These are phyloP conservation scores for Calosoma granatense DNA, from an alignment of 1,140 invertebrate genomes.

Conservation along the genomic window DNA sequence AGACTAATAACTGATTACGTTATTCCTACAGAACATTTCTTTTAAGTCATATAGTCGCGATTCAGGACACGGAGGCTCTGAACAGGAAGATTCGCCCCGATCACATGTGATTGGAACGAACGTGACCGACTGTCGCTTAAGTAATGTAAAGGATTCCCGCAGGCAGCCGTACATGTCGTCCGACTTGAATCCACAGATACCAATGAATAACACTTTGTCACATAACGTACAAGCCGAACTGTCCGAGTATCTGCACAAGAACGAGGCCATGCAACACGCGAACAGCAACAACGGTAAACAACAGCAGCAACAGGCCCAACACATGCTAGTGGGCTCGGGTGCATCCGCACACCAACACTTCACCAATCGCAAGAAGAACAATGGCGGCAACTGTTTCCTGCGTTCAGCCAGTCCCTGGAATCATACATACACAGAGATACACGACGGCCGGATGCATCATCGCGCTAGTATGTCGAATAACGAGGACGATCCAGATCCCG, in stretches of 20 bases:
- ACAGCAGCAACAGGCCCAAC: slow-evolving; percentile 17
- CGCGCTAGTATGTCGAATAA: slow-evolving; percentile 20
- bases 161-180: slow-evolving; percentile 22
- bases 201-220: slow-evolving; percentile 20
- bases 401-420: slow-evolving; percentile 43
- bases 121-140: slow-evolving; percentile 31
- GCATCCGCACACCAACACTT: slow-evolving; percentile 26
- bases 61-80: slow-evolving; percentile 51
- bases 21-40: slow-evolving; percentile 56
- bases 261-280: background rate
- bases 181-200: slow-evolving; percentile 22
- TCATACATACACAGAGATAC: slow-evolving; percentile 54
- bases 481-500: slow-evolving; percentile 55
- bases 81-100: slow-evolving; percentile 51
- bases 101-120: slow-evolving; percentile 41
- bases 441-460: slow-evolving; percentile 37
- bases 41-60: slow-evolving; percentile 57
- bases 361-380: slow-evolving; percentile 26
- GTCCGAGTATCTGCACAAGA: slow-evolving; percentile 18
- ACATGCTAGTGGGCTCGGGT: slow-evolving; percentile 9
- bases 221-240: slow-evolving; percentile 21
- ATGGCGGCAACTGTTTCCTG: slow-evolving; percentile 19
- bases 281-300: slow-evolving; percentile 29
- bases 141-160: slow-evolving; percentile 30
- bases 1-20: slow-evolving; percentile 25